phyloP scores from a whole-genome alignment of 1,140 invertebrate species.

The Drosophila nebulosa region DNA sequence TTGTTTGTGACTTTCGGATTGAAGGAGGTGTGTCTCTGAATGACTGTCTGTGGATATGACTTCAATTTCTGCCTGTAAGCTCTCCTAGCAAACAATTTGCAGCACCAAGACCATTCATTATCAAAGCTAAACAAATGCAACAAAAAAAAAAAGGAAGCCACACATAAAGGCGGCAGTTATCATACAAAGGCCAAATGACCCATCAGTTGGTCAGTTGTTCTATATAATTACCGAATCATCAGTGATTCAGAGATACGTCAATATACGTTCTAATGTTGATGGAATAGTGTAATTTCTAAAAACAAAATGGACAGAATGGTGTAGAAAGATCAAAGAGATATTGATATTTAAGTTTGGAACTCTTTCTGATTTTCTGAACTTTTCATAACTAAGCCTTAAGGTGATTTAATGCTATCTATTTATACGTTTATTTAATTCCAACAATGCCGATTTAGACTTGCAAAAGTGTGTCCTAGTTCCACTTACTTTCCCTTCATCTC shows the following conservation, averaged over 20 bases:
- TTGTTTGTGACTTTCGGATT: background rate
- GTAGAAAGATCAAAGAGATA: no score
- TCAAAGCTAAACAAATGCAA: background rate
- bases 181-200: background rate
- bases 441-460: no score
- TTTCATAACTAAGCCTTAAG: no score
- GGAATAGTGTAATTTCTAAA: background rate
- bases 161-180: conserved; percentile 12
- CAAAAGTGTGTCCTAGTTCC: background rate
- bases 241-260: conserved; percentile 33
- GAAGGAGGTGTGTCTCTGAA: background rate
- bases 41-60: background rate
- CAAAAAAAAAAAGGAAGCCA: conserved; percentile 3
- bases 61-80: background rate
- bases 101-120: conserved; percentile 4
- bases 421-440: no score
- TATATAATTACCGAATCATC: conserved; percentile 34
- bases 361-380: no score
- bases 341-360: no score
- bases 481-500: background rate
- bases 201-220: background rate
- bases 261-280: background rate
- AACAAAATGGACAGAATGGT: background rate
- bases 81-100: conserved; percentile 7
- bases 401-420: no score